phyloP scores from a whole-genome alignment of 1,140 invertebrate species.

The Drosophila dunni region DNA sequence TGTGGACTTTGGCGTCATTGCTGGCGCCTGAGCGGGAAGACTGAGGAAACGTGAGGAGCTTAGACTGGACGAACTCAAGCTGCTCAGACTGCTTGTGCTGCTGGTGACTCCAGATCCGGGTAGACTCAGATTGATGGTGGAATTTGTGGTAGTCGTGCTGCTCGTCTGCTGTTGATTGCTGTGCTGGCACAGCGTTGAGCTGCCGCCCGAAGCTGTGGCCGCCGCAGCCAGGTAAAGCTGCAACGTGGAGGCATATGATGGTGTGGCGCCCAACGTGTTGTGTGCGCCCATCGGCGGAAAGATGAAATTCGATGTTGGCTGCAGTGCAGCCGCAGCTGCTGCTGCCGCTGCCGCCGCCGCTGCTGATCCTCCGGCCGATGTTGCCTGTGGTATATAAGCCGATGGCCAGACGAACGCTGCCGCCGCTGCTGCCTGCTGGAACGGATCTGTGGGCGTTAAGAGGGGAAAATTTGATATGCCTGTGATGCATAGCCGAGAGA shows the following conservation, averaged over 20 bases:
- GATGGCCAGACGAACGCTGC: slow-evolving; percentile 81
- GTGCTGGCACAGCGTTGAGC: slow-evolving; percentile 74
- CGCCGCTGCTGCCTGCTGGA: slow-evolving; percentile 90
- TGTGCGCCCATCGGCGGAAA: slow-evolving; percentile 81
- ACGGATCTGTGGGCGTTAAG: slow-evolving; percentile 87
- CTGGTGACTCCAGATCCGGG: slow-evolving; percentile 34
- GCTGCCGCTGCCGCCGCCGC: slow-evolving; percentile 87
- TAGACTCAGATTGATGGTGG: slow-evolving; percentile 74
- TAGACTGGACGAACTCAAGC: slow-evolving; percentile 56
- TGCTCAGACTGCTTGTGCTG: slow-evolving; percentile 52
- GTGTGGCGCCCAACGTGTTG: slow-evolving; percentile 75
- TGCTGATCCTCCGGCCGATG: slow-evolving; percentile 81
- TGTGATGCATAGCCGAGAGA: slow-evolving; percentile 62
- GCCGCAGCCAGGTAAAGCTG: slow-evolving; percentile 86
- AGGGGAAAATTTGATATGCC: slow-evolving; percentile 84
- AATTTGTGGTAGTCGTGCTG: slow-evolving; percentile 75
- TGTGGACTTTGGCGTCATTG: slow-evolving; percentile 33
- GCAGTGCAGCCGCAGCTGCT: slow-evolving; percentile 86
- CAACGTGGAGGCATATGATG: slow-evolving; percentile 85
- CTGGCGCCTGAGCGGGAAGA: slow-evolving; percentile 49
- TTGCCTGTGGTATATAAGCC: slow-evolving; percentile 72
- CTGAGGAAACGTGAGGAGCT: slow-evolving; percentile 71
- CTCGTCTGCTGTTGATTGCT: slow-evolving; percentile 68
- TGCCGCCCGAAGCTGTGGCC: slow-evolving; percentile 82
- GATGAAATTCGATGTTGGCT: slow-evolving; percentile 86